phyloP scores from a whole-genome alignment of 1,140 invertebrate species.

The Vanessa atalanta region DNA sequence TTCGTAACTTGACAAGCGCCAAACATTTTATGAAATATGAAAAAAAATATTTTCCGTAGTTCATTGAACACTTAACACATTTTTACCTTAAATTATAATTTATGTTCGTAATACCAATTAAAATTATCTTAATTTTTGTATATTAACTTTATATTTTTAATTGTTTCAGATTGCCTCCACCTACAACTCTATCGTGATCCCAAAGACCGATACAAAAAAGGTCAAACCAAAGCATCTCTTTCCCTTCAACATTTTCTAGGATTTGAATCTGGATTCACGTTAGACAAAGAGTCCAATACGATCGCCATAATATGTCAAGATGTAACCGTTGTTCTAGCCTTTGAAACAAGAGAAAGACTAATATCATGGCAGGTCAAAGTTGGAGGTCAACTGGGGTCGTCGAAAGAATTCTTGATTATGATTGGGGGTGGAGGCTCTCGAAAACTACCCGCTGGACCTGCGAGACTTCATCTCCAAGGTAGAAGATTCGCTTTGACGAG shows the following conservation, averaged over 20 bases:
- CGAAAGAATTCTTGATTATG: conserved; percentile 90
- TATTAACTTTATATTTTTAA: conserved; percentile 38
- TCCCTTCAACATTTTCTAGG: conserved; percentile 93
- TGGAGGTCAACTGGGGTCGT: conserved; percentile 87
- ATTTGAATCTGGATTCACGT: conserved; percentile 92
- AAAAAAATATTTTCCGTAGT: no score
- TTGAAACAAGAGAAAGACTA: conserved; percentile 92
- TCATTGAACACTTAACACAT: no score
- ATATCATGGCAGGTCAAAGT: conserved; percentile 91
- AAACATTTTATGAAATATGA: no score
- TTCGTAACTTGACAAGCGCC: no score
- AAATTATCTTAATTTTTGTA: neutral
- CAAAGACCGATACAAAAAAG: conserved; percentile 92
- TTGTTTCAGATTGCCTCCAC: conserved; percentile 93
- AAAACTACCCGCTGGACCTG: conserved; percentile 85
- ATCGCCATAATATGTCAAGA: conserved; percentile 95
- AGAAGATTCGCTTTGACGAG: conserved; percentile 90
- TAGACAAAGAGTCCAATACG: conserved; percentile 95
- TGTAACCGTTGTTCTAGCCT: conserved; percentile 92
- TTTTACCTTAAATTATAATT: no score
- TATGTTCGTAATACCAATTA: no score
- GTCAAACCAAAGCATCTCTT: conserved; percentile 91
- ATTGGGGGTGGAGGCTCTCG: conserved; percentile 86
- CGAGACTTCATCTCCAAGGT: conserved; percentile 91
- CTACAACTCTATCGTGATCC: conserved; percentile 94